These are phyloP conservation scores for Dasyprocta punctata DNA, from an alignment of 2,113 vertebrate species.

Conservation along the genomic window DNA sequence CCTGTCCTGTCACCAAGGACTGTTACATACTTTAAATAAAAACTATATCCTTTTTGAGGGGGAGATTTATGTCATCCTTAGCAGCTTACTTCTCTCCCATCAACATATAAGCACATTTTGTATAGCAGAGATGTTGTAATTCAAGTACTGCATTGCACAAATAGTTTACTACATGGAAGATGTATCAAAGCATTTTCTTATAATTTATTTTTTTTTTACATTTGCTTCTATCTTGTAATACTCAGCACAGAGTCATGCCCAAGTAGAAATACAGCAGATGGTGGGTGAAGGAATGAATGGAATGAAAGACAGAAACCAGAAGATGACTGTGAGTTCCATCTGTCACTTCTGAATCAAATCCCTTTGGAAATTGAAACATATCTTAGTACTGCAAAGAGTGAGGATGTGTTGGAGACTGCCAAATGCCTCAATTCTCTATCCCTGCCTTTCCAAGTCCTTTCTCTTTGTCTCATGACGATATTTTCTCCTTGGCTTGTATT, in stretches of 20 bases:
- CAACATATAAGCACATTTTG: accelerated
- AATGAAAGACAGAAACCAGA: neutral
- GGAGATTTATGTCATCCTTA: neutral
- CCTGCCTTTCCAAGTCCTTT: neutral
- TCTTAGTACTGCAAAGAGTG: neutral
- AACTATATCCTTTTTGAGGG: neutral
- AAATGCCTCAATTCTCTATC: neutral
- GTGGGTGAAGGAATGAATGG: neutral
- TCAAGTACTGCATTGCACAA: neutral
- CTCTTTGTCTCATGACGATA: neutral
- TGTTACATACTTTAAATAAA: neutral
- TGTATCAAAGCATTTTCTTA: neutral
- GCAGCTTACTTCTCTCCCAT: neutral
- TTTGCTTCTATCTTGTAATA: neutral
- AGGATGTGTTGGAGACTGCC: neutral
- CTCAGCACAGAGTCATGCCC: neutral
- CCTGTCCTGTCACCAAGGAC: neutral
- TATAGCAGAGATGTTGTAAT: neutral
- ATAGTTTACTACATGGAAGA: neutral
- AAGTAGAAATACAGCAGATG: neutral
- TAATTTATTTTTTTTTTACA: neutral
- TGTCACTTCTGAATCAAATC: neutral
- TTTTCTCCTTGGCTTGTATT: neutral
- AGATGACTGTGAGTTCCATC: neutral
- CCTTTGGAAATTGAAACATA: neutral